Evolutionary conservation across 1,140 invertebrate genomes (phyloP).

Genomic region (Drosophila santomea): DNA sequence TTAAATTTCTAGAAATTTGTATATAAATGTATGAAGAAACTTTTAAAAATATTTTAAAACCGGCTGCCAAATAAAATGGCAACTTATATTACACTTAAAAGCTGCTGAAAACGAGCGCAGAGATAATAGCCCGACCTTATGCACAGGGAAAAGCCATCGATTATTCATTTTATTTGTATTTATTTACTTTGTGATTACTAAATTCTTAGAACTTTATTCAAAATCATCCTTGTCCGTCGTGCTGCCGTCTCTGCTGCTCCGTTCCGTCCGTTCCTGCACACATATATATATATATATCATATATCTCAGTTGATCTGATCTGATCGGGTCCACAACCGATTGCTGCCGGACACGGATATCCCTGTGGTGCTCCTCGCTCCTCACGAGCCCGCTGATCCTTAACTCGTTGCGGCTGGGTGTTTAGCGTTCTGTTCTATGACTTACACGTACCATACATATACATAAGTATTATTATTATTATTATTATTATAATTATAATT

Average conservation of each 20-base stretch:
- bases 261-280: neutral
- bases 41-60: no score
- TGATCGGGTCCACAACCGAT: constrained; percentile 33
- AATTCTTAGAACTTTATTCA: constrained; percentile 84
- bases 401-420: constrained; percentile 23
- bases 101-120: neutral
- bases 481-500: constrained; percentile 52
- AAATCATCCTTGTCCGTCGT: constrained; percentile 68
- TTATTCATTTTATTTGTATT: constrained; percentile 68
- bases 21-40: no score
- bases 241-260: constrained; percentile 20
- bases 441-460: constrained; percentile 60
- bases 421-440: constrained; percentile 42
- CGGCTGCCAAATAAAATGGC: no score
- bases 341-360: constrained; percentile 13
- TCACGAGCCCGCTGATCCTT: neutral
- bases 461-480: constrained; percentile 54
- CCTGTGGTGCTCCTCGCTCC: constrained; percentile 23
- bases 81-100: neutral
- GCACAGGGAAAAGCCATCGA: constrained; percentile 7
- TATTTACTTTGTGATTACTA: constrained; percentile 82
- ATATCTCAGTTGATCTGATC: constrained; percentile 38
- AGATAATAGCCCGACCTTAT: neutral
- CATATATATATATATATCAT: constrained; percentile 14
- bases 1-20: no score